Percentiles rank a stretch among this genome's conserved stretches.
Conservation (phyloP, 1,140 invertebrate species). For the Solenopsis fugax region DNA sequence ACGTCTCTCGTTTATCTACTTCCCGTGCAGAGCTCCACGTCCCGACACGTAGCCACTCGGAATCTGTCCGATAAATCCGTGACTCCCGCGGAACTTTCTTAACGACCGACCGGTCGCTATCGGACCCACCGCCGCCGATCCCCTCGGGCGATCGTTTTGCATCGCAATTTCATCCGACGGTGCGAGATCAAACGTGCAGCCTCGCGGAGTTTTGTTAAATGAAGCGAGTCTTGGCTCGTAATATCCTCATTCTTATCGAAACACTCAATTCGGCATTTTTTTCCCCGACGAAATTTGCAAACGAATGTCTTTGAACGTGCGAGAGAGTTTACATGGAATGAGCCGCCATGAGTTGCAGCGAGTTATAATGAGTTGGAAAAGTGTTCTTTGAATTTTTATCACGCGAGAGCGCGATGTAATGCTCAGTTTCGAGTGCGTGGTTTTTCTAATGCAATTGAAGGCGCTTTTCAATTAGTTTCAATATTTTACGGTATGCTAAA, state of each 20-base stretch:
- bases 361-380: conserved; percentile 28
- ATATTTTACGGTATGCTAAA: neutral
- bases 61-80: conserved; percentile 65
- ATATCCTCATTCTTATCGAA: neutral
- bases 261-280: conserved; percentile 12
- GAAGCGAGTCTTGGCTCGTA: neutral
- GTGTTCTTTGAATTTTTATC: conserved; percentile 3
- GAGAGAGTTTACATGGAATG: neutral
- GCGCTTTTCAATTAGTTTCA: neutral
- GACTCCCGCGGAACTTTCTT: conserved; percentile 60
- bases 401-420: neutral
- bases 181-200: conserved; percentile 2
- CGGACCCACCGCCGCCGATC: conserved; percentile 20
- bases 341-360: neutral
- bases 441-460: neutral
- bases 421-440: neutral
- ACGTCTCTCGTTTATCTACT: conserved; percentile 69
- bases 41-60: conserved; percentile 49
- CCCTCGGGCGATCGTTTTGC: conserved; percentile 21
- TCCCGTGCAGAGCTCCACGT: conserved; percentile 40
- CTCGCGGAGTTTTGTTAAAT: conserved; percentile 9
- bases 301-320: neutral
- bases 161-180: conserved; percentile 21
- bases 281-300: neutral
- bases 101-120: conserved; percentile 47